These are phyloP conservation scores for Pseudochromis fuscus DNA, from an alignment of 2,797 vertebrate species.

Conservation along the genomic window DNA sequence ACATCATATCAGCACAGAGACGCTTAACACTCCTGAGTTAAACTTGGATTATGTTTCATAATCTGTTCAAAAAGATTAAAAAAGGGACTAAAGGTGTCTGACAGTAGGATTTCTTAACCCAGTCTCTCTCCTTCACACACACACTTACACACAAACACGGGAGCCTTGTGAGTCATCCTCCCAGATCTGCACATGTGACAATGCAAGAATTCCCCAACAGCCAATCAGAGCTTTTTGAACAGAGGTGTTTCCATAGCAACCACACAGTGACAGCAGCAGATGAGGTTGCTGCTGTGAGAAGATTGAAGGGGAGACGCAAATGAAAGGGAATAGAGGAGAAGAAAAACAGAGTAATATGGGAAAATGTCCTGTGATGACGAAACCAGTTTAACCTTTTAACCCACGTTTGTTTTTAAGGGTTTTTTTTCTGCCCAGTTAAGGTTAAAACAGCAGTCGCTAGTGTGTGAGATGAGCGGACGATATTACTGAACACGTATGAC, in stretches of 20 bases:
- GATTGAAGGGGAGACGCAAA: conserved; percentile 16
- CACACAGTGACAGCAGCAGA: conserved; percentile 69
- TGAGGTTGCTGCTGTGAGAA: conserved; percentile 48
- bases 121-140: conserved; percentile 14
- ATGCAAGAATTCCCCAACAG: conserved; percentile 62
- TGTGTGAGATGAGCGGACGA: too few relatives aligned
- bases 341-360: conserved; percentile 8
- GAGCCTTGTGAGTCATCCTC: conserved; percentile 67
- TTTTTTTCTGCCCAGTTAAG: background rate
- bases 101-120: conserved; percentile 26
- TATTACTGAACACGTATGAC: background rate
- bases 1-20: background rate
- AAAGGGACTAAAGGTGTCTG: background rate
- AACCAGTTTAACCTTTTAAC: conserved; percentile 29
- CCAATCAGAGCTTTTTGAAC: conserved; percentile 60
- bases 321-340: conserved; percentile 14
- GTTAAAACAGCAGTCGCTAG: background rate
- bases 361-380: background rate
- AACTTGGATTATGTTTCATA: background rate
- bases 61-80: background rate
- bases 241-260: conserved; percentile 73
- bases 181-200: conserved; percentile 64
- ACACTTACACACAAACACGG: conserved; percentile 2
- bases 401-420: background rate
- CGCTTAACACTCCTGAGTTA: background rate